These are phyloP conservation scores for Antrozous pallidus DNA, from an alignment of 2,797 vertebrate species.

Conservation along the genomic window DNA sequence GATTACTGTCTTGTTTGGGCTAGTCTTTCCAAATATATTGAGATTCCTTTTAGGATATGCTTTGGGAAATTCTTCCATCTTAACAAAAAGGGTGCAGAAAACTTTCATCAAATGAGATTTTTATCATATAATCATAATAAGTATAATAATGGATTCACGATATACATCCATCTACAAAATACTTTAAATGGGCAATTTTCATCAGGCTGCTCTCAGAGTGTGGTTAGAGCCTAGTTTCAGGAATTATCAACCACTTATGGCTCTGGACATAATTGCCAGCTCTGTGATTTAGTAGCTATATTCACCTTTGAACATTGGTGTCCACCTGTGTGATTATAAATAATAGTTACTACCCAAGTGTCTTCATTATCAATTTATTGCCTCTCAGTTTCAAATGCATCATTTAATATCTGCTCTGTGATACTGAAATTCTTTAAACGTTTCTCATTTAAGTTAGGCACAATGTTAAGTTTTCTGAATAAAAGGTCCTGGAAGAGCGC, in stretches of 20 bases:
- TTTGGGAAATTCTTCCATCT: neutral
- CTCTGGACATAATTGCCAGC: neutral
- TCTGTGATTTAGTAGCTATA: neutral
- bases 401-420: neutral
- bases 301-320: neutral
- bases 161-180: neutral
- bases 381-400: neutral
- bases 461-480: neutral
- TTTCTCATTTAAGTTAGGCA: neutral
- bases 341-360: neutral
- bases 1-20: neutral
- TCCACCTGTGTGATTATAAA: neutral
- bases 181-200: constrained; percentile 13
- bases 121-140: neutral
- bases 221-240: neutral
- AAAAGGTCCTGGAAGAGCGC: neutral
- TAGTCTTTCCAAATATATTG: neutral
- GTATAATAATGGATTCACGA: constrained; percentile 1
- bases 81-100: neutral
- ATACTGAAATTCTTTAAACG: neutral
- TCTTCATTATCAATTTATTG: neutral
- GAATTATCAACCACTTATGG: neutral
- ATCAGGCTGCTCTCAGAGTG: neutral
- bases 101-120: neutral
- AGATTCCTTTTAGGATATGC: neutral